phyloP scores from a whole-genome alignment of 2,113 vertebrate genomes.

The Damaliscus lunatus region DNA sequence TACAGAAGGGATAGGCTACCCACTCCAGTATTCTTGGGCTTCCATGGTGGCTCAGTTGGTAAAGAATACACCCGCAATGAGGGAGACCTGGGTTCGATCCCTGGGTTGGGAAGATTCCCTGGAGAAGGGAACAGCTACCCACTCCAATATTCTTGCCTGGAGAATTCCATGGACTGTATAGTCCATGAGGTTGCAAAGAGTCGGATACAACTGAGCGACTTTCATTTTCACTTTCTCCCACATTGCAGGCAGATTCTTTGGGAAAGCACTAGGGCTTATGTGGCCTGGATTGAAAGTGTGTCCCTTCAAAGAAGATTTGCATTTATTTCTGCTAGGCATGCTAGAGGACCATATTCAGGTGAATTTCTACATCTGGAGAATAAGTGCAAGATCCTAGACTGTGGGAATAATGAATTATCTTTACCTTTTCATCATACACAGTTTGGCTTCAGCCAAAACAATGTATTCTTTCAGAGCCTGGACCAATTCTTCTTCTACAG shows the following conservation, averaged over 20 bases:
- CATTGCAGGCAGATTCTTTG: background rate
- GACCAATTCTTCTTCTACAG: conserved; percentile 88
- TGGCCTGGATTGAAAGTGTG: background rate
- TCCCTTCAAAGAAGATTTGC: background rate
- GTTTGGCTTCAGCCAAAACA: conserved; percentile 87
- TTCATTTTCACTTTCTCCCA: background rate
- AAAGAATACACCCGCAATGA: background rate
- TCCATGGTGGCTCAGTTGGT: background rate
- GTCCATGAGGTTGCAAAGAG: background rate
- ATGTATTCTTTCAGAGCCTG: conserved; percentile 91
- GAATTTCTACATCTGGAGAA: background rate
- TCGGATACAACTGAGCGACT: background rate
- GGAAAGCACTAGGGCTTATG: background rate
- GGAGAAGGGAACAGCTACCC: background rate
- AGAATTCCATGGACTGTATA: background rate
- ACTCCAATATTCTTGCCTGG: background rate
- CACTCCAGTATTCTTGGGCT: background rate
- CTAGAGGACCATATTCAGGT: background rate
- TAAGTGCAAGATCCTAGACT: background rate
- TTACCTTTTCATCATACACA: conserved; percentile 89
- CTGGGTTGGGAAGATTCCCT: background rate
- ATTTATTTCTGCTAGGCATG: background rate
- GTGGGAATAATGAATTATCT: background rate
- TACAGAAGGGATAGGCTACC: background rate
- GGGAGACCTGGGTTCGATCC: background rate